Conservation (phyloP, 2,113 vertebrate species). For the Centropus bengalensis region DNA sequence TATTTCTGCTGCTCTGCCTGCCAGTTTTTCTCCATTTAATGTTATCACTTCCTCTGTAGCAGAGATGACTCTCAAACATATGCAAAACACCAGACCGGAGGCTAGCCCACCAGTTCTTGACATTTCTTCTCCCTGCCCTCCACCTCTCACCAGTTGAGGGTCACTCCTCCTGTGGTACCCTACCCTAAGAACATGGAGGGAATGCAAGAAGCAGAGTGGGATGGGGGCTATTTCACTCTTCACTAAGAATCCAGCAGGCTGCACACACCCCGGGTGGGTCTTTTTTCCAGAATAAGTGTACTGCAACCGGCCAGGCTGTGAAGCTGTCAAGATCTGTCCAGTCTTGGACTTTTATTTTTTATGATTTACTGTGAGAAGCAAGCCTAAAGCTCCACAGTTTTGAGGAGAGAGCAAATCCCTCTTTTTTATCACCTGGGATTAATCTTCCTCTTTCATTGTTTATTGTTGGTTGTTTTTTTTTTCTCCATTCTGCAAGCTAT, state of each 20-base stretch:
- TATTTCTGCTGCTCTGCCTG: background rate
- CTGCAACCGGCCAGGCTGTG: background rate
- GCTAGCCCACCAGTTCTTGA: background rate
- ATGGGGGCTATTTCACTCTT: background rate
- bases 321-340: background rate
- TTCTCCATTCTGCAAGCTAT: background rate
- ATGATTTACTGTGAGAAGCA: background rate
- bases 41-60: background rate
- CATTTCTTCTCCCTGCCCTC: background rate
- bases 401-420: background rate
- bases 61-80: background rate
- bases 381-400: background rate
- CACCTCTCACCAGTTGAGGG: background rate
- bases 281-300: background rate
- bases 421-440: background rate
- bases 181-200: background rate
- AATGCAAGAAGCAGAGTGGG: background rate
- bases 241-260: background rate
- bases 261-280: background rate
- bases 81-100: background rate
- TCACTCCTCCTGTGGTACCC: rapidly evolving
- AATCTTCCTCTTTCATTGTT: background rate
- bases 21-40: background rate
- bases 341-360: background rate
- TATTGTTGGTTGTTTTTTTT: background rate